Evolutionary conservation across 2,888 invertebrate genomes (phyloP), one percentile per base, ranked within the genome.

Genomic region (Campopleginae sp.): DNA sequence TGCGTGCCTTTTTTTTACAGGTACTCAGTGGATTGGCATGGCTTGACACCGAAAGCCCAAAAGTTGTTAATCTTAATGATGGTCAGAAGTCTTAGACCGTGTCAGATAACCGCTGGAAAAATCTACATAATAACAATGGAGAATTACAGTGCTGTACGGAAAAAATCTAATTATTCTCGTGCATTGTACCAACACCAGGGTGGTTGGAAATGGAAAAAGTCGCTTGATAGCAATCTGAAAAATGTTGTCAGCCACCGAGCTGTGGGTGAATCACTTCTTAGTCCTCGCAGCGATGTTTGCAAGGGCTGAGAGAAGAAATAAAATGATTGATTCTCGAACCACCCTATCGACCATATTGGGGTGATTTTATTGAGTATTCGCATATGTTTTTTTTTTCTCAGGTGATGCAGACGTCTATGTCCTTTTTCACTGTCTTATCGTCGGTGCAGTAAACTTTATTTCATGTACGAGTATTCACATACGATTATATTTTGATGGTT

Each of bases 11-110:
- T 38, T 54, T 42, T 19, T 61, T n/a, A 5, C 42, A 86, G 87
- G 48, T 86, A 86, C 38, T 23, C 70, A 5, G 44, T 66, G 6
- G 42, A 70, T 31, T 87, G 87, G 87, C 68, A 82, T 14, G 38
- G 70, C 10, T 14, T 78, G n/a, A 63, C 84, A 2, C 8, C n/a
- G 2, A 42, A 48, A 75, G 54, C 71, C 6, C 75, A 42, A 58
- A 86, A 86, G 71, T 71, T 86, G 17, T 17, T 85, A 17, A 17
- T 81, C 0, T 79, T 83, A 7, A 75, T 86, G 23, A 83, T 86
- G 63, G 48, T 66, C 72, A 72, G 84, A 23, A 81, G 83, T 48
- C 38, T 38, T 10, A 81, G 75, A 48, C 84, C 86, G 7, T 80
- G 78, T 46, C 31, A 54, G 23, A 27, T 87, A 5, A 86, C 72